Conservation (phyloP, 2,113 vertebrate genomes). For the Chamaetylas fuelleborni region DNA sequence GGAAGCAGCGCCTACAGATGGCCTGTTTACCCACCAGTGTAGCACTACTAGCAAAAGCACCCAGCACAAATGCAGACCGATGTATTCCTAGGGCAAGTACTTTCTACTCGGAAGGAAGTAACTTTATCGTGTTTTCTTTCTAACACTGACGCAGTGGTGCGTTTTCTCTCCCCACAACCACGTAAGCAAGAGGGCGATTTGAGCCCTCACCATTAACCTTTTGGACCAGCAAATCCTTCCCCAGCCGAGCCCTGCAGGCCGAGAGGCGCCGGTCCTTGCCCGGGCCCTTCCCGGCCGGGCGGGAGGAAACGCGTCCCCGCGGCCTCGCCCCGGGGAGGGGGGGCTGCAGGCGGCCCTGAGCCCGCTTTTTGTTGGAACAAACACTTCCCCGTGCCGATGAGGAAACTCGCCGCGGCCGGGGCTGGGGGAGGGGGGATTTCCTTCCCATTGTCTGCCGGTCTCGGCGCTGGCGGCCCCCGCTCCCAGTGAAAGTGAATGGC, state of each 20-base stretch:
- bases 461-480: not conserved
- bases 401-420: not conserved
- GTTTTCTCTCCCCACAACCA: not conserved
- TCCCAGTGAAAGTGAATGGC: not conserved
- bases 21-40: not conserved
- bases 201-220: not conserved
- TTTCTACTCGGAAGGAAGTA: not conserved
- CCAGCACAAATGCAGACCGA: not conserved
- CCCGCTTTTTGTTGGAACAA: constrained; percentile 8
- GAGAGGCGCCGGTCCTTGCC: not conserved
- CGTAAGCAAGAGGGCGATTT: not conserved
- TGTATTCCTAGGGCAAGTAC: not conserved
- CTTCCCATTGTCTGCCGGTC: constrained; percentile 42
- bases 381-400: not conserved
- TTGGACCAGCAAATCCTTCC: not conserved
- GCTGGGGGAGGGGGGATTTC: constrained; percentile 44
- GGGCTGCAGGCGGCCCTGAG: not conserved
- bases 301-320: not conserved
- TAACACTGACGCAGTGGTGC: not conserved
- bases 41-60: not conserved
- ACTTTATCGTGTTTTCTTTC: not conserved
- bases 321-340: not conserved
- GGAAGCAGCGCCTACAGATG: not conserved
- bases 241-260: not conserved
- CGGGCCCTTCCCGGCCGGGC: not conserved